Evolutionary conservation across 2,113 vertebrate species (phyloP), one percentile per base, ranked within the genome.

Genomic region (Psophia crepitans): DNA sequence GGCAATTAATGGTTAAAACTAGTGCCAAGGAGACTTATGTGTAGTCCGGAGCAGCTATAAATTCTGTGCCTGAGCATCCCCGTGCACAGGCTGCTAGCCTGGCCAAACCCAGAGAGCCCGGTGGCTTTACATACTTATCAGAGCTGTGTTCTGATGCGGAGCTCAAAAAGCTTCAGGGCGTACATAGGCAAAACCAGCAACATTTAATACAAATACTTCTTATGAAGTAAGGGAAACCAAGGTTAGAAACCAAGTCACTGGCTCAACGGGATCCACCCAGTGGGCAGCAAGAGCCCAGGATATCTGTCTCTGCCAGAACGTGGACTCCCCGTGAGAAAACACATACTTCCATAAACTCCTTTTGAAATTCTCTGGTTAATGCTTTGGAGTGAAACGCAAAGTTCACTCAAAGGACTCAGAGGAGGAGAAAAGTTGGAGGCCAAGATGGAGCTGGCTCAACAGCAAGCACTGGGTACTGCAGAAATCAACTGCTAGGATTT

Each of bases 1-100:
- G 44, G 83, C 84, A 90, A 82, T 96, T 95, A 94, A 89, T 84
- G 96, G 96, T 89, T 92, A 92, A 82, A 95, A 69, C 11, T 0
- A 81, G 49, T 75, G 94, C 88, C 94, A 97, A 73, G 49, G 54
- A 39, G 80, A 15, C 32, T 68, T 17, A 53, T 3, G 24, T 44
- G 69, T 35, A 66, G 60, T 84, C 88, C 41, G 58, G 71, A 86
- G 71, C 39, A 19, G 58, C 14, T 77, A 20, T 16, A n/a, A 57
- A n/a, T 5, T 1, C 3, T 41, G 81, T 19, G 71, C 77, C 80
- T 46, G 84, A 3, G 10, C 65, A 44, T 35, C 43, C 24, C 65
- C 64, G 48, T 6, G 46, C 80, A 18, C 20, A 26, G 39, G 49
- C 61, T 64, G 68, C 70, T 27, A 44, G 32, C n/a, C 43, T 17